Evolutionary conservation across 1,140 invertebrate genomes (phyloP).

Genomic region (Drosophila rhopaloa): DNA sequence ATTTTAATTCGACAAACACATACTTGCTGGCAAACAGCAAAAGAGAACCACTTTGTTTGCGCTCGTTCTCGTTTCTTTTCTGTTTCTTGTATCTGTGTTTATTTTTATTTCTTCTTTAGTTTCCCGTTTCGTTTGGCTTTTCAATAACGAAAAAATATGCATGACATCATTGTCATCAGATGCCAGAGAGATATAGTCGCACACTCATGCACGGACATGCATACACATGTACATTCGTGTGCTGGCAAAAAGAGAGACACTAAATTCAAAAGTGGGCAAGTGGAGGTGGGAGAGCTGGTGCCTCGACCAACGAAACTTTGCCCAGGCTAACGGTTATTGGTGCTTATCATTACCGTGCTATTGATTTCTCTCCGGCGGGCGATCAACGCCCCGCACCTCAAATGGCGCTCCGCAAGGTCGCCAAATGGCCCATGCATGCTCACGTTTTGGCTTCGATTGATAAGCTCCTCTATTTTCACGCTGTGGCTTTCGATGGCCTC

Average conservation of each 20-base stretch:
- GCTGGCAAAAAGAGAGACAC: not conserved
- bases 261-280: not conserved
- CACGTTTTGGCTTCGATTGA: conserved; percentile 23
- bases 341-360: conserved; percentile 17
- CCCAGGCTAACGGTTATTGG: conserved; percentile 40
- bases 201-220: conserved; percentile 7
- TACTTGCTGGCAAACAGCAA: conserved; percentile 14
- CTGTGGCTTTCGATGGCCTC: not conserved
- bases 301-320: conserved; percentile 3
- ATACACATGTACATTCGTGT: conserved; percentile 14
- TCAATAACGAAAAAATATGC: conserved; percentile 81
- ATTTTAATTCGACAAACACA: conserved; percentile 15
- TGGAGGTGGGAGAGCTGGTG: conserved; percentile 18
- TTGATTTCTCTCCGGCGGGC: conserved; percentile 2
- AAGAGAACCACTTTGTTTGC: conserved; percentile 41
- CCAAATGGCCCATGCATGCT: conserved; percentile 17
- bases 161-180: conserved; percentile 72
- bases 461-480: conserved; percentile 2
- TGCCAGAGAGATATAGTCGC: conserved; percentile 42
- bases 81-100: conserved; percentile 20
- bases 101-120: conserved; percentile 54
- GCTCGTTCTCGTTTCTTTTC: conserved; percentile 22
- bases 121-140: conserved; percentile 56
- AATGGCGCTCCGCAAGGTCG: conserved; percentile 23
- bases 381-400: conserved; percentile 13